Evolutionary conservation across 2,797 vertebrate genomes (phyloP).

Genomic region (Sebastiscus tertius): DNA sequence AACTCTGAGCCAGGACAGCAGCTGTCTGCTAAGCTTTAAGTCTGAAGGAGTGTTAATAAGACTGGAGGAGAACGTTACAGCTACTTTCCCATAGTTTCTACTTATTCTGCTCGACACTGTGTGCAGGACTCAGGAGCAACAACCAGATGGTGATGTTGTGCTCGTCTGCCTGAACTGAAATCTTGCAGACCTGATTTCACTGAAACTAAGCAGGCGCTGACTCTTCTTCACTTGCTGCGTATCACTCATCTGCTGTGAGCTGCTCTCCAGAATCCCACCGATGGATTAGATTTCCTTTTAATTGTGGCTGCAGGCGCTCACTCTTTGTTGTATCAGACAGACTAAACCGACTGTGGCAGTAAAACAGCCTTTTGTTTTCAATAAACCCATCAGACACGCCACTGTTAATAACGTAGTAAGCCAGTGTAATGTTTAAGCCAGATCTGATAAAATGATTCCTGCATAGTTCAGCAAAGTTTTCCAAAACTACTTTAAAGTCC

Average conservation of each 20-base stretch:
- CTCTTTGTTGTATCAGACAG: slow-evolving; percentile 5
- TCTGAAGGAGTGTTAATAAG: not conserved
- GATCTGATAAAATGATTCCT: not conserved
- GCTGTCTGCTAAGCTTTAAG: not conserved
- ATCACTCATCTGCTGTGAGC: slow-evolving; percentile 6
- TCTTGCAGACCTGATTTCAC: not conserved
- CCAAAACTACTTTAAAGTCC: not conserved
- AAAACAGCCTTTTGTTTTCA: slow-evolving; percentile 2
- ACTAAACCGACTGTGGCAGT: not conserved
- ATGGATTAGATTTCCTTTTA: slow-evolving; percentile 19
- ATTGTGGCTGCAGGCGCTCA: slow-evolving; percentile 8
- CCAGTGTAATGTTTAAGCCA: not conserved
- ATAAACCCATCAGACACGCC: not conserved
- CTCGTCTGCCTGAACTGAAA: not conserved
- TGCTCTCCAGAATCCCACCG: not conserved
- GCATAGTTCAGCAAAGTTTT: not conserved
- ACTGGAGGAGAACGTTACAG: not conserved
- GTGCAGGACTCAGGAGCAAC: not conserved
- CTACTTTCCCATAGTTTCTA: not conserved
- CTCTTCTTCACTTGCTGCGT: slow-evolving; percentile 3
- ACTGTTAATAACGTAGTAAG: not conserved
- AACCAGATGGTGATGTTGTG: not conserved
- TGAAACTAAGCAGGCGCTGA: slow-evolving; percentile 1
- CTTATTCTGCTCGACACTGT: not conserved
- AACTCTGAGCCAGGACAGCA: no score